Base-by-base conservation (phyloP, 2,888 invertebrate species). In the Synanthedon andrenaeformis region DNA sequence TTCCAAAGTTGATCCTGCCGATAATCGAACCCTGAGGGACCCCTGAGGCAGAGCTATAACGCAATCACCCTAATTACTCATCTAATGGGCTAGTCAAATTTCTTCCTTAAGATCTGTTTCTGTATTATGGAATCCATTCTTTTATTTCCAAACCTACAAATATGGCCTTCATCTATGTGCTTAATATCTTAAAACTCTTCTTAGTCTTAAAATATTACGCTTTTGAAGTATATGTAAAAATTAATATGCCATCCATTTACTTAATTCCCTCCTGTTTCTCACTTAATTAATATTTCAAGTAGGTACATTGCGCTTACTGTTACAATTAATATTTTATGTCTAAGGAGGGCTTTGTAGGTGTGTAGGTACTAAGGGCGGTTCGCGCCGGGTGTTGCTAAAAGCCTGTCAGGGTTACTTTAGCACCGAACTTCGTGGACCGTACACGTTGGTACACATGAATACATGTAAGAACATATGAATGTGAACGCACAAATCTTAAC, bases 361-460 rank as follows among this genome's bases (percentile, higher is more conserved):
- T 45, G 45, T 49, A 49, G 49, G 49, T 49, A 49, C 17, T 11
- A 49, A 12, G 12, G 49, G 49, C 49, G 49, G 49, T 14, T 17
- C 49, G 53, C 57, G 52, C 64, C 65, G 64, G 61, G 56, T 69
- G 69, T 55, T 50, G 45, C 62, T 71, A 68, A 70, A 70, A 69
- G 69, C 72, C 69, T 69, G 69, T 64, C 69, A 62, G 61, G 59
- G 59, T 60, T 57, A 58, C 63, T 70, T 69, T 65, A 64, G 59
- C 58, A 60, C 61, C 60, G 59, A 59, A 62, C 52, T 42, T 50
- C 58, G 60, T 59, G 52, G 53, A 8, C 23, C 17, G 42, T 53
- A 51, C 17, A n/a, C 17, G 42, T 42, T 59, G 58, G 65, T 42
- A 12, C 17, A 45, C 45, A 45, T 28, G 52, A 55, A 54, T 35